Evolutionary conservation across 2,888 invertebrate species (phyloP).

Genomic region (Coenonympha arcania): DNA sequence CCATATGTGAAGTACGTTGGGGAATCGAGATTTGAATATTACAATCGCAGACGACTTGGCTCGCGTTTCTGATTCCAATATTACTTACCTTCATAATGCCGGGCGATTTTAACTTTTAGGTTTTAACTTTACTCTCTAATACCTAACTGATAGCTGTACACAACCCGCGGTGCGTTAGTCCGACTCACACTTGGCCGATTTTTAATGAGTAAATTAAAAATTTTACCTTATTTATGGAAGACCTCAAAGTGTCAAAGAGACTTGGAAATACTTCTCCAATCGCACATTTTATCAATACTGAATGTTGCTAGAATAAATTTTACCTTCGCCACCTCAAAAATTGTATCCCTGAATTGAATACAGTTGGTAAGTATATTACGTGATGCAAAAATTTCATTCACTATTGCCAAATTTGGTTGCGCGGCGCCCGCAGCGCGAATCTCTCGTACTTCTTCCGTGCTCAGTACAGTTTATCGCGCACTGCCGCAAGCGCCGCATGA

Average conservation of each 20-base stretch:
- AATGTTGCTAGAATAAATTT: not conserved
- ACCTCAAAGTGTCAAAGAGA: too few species aligned
- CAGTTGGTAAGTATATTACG: not conserved
- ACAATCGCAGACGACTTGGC: constrained; percentile 34
- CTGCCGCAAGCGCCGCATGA: too few species aligned
- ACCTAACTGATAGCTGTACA: too few species aligned
- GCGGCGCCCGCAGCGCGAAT: constrained; percentile 31
- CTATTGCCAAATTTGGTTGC: constrained; percentile 4
- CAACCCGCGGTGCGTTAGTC: too few species aligned
- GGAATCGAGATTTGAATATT: constrained; percentile 55
- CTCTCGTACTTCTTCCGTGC: constrained; percentile 17
- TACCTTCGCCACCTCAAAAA: not conserved
- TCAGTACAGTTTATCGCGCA: too few species aligned
- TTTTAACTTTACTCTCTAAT: not conserved
- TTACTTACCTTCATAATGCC: constrained; percentile 20
- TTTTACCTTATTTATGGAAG: too few species aligned
- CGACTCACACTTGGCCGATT: too few species aligned
- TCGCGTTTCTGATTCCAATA: constrained; percentile 20
- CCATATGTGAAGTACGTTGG: constrained; percentile 51
- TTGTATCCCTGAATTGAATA: not conserved
- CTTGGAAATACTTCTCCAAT: too few species aligned
- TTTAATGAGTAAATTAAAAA: too few species aligned
- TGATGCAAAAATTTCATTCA: not conserved
- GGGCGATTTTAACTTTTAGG: constrained; percentile 11
- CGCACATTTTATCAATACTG: too few species aligned